A percentile compares a stretch with the other conserved stretches of the same genome.
phyloP scores from a whole-genome alignment of 2,113 vertebrate species.

The Elgaria multicarinata region DNA sequence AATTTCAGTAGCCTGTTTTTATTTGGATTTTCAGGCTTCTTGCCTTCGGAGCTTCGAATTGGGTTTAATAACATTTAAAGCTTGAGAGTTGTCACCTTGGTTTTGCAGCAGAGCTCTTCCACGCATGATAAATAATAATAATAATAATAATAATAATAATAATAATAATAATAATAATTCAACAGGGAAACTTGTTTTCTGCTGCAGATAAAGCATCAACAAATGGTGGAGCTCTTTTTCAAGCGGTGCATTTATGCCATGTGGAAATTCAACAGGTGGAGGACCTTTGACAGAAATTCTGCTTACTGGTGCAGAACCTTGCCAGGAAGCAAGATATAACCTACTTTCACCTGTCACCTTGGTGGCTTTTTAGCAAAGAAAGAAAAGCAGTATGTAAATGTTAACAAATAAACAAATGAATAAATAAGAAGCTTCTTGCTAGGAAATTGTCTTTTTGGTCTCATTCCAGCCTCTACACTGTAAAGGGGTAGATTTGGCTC shows the following conservation, averaged over 20 bases:
- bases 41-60: neutral
- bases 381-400: too few relatives aligned
- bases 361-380: too few relatives aligned
- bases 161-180: too few relatives aligned
- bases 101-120: neutral
- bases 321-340: neutral
- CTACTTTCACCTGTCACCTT: neutral
- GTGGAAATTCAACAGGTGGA: neutral
- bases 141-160: too few relatives aligned
- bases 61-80: neutral
- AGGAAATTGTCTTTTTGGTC: neutral
- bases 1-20: neutral
- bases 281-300: neutral
- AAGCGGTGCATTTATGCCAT: neutral
- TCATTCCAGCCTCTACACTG: too few relatives aligned
- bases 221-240: neutral
- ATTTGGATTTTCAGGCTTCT: neutral
- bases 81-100: neutral
- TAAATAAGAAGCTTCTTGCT: neutral
- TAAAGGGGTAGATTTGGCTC: too few relatives aligned
- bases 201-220: neutral
- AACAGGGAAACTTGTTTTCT: neutral
- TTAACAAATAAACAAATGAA: neutral
- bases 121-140: too few relatives aligned
- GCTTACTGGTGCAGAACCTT: neutral